Percentiles rank a stretch among this genome's conserved stretches.
Conservation (phyloP, 2,113 vertebrate species). For the Conger conger region DNA sequence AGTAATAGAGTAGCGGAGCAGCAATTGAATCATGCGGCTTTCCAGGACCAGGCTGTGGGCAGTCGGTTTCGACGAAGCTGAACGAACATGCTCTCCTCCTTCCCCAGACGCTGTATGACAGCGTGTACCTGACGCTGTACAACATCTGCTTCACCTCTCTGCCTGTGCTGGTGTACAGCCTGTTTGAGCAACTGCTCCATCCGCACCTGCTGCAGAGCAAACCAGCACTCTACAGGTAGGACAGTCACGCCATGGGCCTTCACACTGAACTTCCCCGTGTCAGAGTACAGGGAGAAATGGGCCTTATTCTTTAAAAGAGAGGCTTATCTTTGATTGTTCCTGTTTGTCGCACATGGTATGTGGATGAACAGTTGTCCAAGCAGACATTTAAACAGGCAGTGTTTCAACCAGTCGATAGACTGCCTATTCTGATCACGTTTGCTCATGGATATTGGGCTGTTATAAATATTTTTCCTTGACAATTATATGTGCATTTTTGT, state of each 20-base stretch:
- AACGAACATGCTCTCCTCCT: constrained; percentile 43
- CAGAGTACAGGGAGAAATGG: neutral
- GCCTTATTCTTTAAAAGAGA: neutral
- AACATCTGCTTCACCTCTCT: constrained; percentile 99
- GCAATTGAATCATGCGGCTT: too few relatives aligned
- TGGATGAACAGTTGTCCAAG: too few relatives aligned
- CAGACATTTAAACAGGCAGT: too few relatives aligned
- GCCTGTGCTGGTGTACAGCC: constrained; percentile 95
- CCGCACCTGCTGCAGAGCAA: constrained; percentile 90
- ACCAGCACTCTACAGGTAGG: constrained; percentile 89
- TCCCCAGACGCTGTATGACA: constrained; percentile 94
- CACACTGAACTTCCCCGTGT: neutral
- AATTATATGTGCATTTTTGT: too few relatives aligned
- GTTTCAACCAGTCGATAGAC: too few relatives aligned
- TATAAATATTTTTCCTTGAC: too few relatives aligned
- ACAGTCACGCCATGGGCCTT: neutral
- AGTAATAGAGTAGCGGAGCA: too few relatives aligned
- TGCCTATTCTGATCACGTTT: too few relatives aligned
- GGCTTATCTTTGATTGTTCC: neutral
- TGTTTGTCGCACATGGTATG: too few relatives aligned
- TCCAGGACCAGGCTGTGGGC: neutral
- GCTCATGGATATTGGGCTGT: too few relatives aligned
- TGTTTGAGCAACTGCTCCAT: constrained; percentile 96
- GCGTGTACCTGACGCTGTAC: constrained; percentile 98
- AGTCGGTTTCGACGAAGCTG: neutral